These are phyloP conservation scores for Syrmaticus mikado DNA, from an alignment of 2,113 vertebrate genomes.

Conservation along the genomic window DNA sequence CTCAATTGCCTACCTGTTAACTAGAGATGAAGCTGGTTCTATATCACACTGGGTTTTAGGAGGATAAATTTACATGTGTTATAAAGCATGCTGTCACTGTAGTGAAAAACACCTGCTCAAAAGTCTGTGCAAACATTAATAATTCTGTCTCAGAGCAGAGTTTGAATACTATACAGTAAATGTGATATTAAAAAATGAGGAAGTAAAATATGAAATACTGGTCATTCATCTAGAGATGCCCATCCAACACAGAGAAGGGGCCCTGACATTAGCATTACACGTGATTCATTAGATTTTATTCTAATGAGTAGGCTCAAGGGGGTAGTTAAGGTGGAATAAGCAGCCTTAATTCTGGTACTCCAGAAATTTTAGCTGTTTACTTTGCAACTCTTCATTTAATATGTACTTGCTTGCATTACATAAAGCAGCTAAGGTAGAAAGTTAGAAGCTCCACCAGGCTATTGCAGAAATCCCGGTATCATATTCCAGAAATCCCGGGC, in stretches of 20 bases:
- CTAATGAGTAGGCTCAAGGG: background rate
- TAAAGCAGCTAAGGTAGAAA: background rate
- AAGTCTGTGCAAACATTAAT: constrained; percentile 29
- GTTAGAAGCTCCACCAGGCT: background rate
- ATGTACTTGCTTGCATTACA: background rate
- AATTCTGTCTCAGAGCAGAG: constrained; percentile 42
- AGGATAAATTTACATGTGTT: background rate
- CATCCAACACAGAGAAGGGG: background rate
- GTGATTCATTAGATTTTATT: background rate
- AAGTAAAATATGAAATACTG: constrained; percentile 38
- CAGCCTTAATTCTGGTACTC: background rate
- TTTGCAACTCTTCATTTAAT: background rate
- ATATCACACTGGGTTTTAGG: background rate
- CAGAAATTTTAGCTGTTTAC: background rate
- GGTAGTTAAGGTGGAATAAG: background rate
- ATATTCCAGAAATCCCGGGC: constrained; percentile 31
- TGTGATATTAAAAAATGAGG: constrained; percentile 30
- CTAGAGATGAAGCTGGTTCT: background rate
- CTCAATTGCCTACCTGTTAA: background rate
- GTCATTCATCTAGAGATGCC: background rate
- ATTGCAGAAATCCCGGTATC: constrained; percentile 16
- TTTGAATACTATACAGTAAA: constrained; percentile 1
- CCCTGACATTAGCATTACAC: background rate
- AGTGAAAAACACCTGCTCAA: background rate
- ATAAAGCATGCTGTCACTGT: background rate